phyloP scores from a whole-genome alignment of 2,888 invertebrate genomes.

The Pegoplata infirma region DNA sequence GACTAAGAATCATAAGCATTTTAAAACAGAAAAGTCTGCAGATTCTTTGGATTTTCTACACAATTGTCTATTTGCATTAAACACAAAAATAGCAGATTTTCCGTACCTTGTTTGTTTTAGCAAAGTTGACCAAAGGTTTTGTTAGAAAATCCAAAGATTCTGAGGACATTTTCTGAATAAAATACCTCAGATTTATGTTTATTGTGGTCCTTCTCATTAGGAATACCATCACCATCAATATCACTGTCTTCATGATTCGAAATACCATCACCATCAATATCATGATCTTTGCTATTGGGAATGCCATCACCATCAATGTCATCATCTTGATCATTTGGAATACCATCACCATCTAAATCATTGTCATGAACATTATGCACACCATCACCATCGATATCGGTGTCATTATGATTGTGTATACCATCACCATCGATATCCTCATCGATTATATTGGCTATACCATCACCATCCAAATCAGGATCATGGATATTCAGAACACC shows the following conservation, averaged over 20 bases:
- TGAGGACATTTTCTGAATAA: constrained; percentile 64
- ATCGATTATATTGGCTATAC: constrained; percentile 74
- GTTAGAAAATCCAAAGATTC: constrained; percentile 31
- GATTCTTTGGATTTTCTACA: constrained; percentile 46
- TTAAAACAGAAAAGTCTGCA: constrained; percentile 40
- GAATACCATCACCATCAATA: constrained; percentile 63
- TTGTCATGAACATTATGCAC: constrained; percentile 76
- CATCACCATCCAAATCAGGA: constrained; percentile 70
- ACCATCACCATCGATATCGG: constrained; percentile 74
- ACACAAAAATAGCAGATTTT: constrained; percentile 61
- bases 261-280: constrained; percentile 72
- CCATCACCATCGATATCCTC: constrained; percentile 71
- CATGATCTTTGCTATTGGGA: constrained; percentile 73
- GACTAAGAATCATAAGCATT: constrained; percentile 57
- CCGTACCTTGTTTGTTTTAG: constrained; percentile 59
- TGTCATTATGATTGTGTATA: constrained; percentile 77
- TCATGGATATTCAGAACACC: constrained; percentile 69
- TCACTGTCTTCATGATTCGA: constrained; percentile 64
- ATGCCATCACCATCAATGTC: constrained; percentile 78
- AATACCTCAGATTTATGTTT: constrained; percentile 67
- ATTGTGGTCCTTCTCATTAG: constrained; percentile 61
- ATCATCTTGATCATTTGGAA: constrained; percentile 77
- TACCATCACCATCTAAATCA: constrained; percentile 67
- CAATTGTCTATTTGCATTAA: constrained; percentile 48
- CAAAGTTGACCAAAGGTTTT: background rate